Conservation (phyloP, 2,113 vertebrate genomes). For the Dendropsophus ebraccatus region DNA sequence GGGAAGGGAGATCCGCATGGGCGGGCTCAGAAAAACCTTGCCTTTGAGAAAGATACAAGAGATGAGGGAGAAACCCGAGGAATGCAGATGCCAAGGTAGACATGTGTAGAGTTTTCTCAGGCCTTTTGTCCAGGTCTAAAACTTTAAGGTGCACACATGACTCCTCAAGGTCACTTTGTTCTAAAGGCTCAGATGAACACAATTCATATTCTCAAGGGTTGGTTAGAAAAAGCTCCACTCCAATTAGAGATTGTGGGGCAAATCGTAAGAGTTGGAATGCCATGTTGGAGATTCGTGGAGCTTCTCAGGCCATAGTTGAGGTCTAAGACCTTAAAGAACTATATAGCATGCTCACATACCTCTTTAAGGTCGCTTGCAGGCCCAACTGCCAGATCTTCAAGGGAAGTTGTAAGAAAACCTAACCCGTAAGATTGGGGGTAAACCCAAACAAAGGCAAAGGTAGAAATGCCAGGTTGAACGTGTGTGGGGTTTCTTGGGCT, state of each 20-base stretch:
- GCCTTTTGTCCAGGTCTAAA: background rate
- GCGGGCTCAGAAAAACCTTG: background rate
- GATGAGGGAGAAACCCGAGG: background rate
- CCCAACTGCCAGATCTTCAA: too few relatives aligned
- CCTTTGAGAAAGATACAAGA: background rate
- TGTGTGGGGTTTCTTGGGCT: too few relatives aligned
- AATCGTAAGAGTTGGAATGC: too few relatives aligned
- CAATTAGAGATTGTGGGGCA: too few relatives aligned
- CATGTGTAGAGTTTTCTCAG: background rate
- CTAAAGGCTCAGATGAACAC: background rate
- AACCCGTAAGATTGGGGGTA: background rate
- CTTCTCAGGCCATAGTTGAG: too few relatives aligned
- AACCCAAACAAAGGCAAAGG: too few relatives aligned
- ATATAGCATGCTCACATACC: too few relatives aligned
- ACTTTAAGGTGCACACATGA: background rate
- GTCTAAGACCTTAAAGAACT: too few relatives aligned
- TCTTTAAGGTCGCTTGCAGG: too few relatives aligned
- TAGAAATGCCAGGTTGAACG: too few relatives aligned
- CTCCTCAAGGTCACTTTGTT: background rate
- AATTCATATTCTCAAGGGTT: too few relatives aligned
- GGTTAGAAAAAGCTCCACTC: background rate
- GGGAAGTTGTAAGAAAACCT: background rate
- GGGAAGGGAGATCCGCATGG: constrained; percentile 51
- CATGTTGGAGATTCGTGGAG: too few relatives aligned
- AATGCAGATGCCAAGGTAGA: background rate